phyloP scores from a whole-genome alignment of 2,888 invertebrate genomes.

The Gymnosoma rotundatum region DNA sequence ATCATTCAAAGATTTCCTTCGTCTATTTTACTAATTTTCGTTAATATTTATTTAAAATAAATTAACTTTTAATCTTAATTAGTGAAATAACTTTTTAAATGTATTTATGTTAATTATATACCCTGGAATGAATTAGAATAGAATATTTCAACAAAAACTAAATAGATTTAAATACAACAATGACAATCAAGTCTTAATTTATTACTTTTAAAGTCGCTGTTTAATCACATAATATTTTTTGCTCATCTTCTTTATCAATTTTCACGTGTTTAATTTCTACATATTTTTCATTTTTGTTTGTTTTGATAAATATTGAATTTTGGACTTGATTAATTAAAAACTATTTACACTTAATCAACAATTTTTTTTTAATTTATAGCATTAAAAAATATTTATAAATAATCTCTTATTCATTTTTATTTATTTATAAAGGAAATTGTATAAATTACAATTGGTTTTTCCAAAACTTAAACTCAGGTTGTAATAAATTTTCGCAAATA shows the following conservation, averaged over 20 bases:
- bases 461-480: constrained; percentile 27
- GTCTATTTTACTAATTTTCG: too few relatives aligned
- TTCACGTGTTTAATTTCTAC: constrained; percentile 48
- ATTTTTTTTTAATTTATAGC: not conserved
- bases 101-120: too few relatives aligned
- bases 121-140: too few relatives aligned
- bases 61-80: too few relatives aligned
- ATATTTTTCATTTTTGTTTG: not conserved
- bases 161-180: too few relatives aligned
- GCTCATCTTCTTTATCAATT: constrained; percentile 21
- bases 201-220: constrained; percentile 1
- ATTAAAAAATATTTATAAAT: not conserved
- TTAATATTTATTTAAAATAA: too few relatives aligned
- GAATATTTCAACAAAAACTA: too few relatives aligned
- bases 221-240: constrained; percentile 25
- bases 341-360: constrained; percentile 35
- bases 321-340: not conserved
- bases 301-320: constrained; percentile 6
- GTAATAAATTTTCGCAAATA: constrained; percentile 11
- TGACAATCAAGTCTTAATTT: not conserved
- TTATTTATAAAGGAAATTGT: not conserved
- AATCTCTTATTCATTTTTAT: not conserved
- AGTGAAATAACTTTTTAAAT: too few relatives aligned
- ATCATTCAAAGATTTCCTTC: too few relatives aligned
- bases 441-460: not conserved